A percentile compares a stretch with the other conserved stretches of the same genome.
Conservation (phyloP, 2,888 invertebrate genomes). For the Epinotia brunnichana region DNA sequence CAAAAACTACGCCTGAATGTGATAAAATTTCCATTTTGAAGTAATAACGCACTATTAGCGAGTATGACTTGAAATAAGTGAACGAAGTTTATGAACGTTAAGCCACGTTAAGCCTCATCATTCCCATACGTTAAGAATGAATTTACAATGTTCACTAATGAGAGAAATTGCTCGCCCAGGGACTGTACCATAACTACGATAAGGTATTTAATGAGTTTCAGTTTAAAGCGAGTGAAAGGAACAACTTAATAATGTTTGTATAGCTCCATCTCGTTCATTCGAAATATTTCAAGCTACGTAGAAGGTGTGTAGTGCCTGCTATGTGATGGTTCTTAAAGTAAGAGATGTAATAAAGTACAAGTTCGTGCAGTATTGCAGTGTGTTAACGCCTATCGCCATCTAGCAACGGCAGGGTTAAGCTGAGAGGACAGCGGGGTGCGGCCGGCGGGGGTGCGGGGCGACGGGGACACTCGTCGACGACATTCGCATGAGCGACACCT, state of each 20-base stretch:
- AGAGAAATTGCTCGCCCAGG: constrained; percentile 62
- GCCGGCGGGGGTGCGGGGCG: no score
- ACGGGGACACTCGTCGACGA: no score
- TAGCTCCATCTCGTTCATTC: constrained; percentile 22
- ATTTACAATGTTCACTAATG: constrained; percentile 65
- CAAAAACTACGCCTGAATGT: constrained; percentile 32
- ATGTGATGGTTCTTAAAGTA: constrained; percentile 24
- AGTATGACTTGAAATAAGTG: constrained; percentile 42
- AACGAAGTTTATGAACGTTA: constrained; percentile 31
- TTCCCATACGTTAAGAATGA: constrained; percentile 47
- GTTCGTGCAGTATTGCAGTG: constrained; percentile 33
- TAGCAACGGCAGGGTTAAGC: no score
- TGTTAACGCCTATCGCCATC: no score
- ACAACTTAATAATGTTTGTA: constrained; percentile 11
- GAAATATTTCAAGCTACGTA: constrained; percentile 26
- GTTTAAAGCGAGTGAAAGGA: constrained; percentile 26
- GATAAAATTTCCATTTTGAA: constrained; percentile 41
- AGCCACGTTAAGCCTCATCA: constrained; percentile 25
- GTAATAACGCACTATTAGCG: constrained; percentile 36
- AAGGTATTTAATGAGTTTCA: constrained; percentile 63
- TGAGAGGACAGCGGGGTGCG: no score
- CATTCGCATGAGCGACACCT: no score
- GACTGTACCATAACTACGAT: constrained; percentile 61
- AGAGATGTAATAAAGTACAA: constrained; percentile 36
- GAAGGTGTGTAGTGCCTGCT: constrained; percentile 15